These are phyloP conservation scores for Agriopis leucophaearia DNA, from an alignment of 2,888 invertebrate species.

Conservation along the genomic window DNA sequence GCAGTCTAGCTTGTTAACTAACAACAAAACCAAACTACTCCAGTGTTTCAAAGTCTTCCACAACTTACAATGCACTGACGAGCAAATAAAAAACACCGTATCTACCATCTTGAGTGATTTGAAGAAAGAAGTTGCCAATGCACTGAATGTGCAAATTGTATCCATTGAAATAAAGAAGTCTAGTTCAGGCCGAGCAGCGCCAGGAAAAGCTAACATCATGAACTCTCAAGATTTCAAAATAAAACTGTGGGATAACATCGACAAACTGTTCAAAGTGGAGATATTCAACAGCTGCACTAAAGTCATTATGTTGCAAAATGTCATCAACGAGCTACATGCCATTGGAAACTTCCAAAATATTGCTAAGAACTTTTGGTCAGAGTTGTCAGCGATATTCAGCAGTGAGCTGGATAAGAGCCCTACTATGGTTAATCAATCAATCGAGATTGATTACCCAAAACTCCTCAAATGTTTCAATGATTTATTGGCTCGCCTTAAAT, in stretches of 20 bases:
- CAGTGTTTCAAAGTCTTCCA: conserved; percentile 87
- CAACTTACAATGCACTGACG: conserved; percentile 81
- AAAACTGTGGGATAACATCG: conserved; percentile 95
- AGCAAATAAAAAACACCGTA: conserved; percentile 83
- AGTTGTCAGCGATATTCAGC: conserved; percentile 75
- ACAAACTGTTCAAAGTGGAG: conserved; percentile 93
- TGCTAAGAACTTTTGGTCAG: conserved; percentile 87
- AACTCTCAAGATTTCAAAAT: conserved; percentile 83
- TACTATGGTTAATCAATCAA: conserved; percentile 90
- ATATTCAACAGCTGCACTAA: conserved; percentile 91
- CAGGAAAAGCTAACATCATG: conserved; percentile 84
- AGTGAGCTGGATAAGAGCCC: conserved; percentile 85
- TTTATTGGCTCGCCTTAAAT: conserved; percentile 89
- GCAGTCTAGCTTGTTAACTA: conserved; percentile 91
- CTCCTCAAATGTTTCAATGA: conserved; percentile 93
- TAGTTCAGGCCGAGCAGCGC: conserved; percentile 73
- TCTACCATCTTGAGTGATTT: conserved; percentile 83
- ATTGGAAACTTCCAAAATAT: conserved; percentile 82
- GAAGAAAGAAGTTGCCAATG: conserved; percentile 79
- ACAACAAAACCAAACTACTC: conserved; percentile 89
- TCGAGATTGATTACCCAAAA: conserved; percentile 95
- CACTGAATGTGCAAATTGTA: conserved; percentile 83
- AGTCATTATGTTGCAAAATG: conserved; percentile 85
- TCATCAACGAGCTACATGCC: conserved; percentile 80
- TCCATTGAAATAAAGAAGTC: conserved; percentile 77